Conservation (phyloP, 2,113 vertebrate species). For the Mohoua ochrocephala region DNA sequence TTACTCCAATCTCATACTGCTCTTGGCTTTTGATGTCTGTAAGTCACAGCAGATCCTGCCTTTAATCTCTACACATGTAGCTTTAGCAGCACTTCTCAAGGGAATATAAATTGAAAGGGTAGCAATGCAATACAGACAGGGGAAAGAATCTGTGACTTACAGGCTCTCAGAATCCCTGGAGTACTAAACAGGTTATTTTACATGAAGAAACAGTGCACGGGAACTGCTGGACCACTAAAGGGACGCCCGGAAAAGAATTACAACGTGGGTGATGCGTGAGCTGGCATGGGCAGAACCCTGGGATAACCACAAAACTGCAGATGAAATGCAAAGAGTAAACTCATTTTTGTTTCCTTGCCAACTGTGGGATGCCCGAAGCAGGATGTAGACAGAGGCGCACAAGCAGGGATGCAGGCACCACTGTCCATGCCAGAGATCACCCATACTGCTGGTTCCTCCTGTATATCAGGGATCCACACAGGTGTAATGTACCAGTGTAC, state of each 20-base stretch:
- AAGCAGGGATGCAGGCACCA: neutral
- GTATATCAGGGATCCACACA: neutral
- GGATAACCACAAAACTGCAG: neutral
- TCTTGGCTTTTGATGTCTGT: conserved; percentile 65
- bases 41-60: conserved; percentile 48
- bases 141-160: neutral
- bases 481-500: neutral
- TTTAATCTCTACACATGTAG: conserved; percentile 69
- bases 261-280: neutral
- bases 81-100: conserved; percentile 53
- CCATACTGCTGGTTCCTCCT: neutral
- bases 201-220: neutral
- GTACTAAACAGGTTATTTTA: conserved; percentile 31
- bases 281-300: rapidly evolving
- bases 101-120: conserved; percentile 27
- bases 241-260: neutral
- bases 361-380: neutral
- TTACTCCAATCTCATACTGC: conserved; percentile 44
- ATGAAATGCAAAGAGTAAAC: neutral
- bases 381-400: neutral
- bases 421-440: rapidly evolving
- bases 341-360: rapidly evolving
- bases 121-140: neutral
- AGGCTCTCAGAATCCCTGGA: neutral
- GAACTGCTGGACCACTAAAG: neutral